Evolutionary conservation across 2,113 vertebrate species (phyloP), one percentile per base, ranked within the genome.

Genomic region (Corydoras maculifer): DNA sequence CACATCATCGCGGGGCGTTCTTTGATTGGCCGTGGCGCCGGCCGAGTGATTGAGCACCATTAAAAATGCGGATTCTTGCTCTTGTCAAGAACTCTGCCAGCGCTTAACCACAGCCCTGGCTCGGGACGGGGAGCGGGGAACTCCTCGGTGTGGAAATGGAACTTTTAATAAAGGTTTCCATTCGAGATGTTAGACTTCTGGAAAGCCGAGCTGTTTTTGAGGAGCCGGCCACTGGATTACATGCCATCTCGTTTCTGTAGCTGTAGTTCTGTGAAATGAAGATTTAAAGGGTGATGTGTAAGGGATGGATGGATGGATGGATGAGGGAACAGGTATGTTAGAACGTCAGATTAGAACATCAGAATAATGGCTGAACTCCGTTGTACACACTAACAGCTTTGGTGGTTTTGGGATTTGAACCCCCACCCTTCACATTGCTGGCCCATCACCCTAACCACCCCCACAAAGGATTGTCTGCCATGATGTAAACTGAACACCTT

Each of bases 161-260:
- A 74, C 68, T 79, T 57, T 25, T 70, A 48, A 82, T 79, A 77
- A 83, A 80, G 81, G 83, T 84, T 87, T 84, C 82, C 81, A 82
- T 84, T 82, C 73, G 50, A 66, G 54, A 77, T 67, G 66, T 82
- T 74, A 72, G 65, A 76, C 71, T 18, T 62, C 58, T 84, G 81
- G 77, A 82, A 83, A 82, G 78, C 75, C 74, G 79, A 75, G 43
- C 62, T 75, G 65, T 64, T 30, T 35, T 72, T 70, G 75, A 77
- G 81, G 81, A 83, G 74, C 72, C 11, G 18, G 54, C 80, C 79
- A 53, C 30, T 75, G 67, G 51, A 65, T 75, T 70, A 81, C 84
- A 84, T 82, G 72, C 77, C 82, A 86, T 84, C 82, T 57, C 50
- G 25, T 81, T 86, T 83, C 83, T 64, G 75, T 67, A 80, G 73